Percentiles rank a stretch among this genome's conserved stretches.
These are phyloP conservation scores for Florisuga fusca DNA, from an alignment of 2,797 vertebrate species.

Conservation along the genomic window DNA sequence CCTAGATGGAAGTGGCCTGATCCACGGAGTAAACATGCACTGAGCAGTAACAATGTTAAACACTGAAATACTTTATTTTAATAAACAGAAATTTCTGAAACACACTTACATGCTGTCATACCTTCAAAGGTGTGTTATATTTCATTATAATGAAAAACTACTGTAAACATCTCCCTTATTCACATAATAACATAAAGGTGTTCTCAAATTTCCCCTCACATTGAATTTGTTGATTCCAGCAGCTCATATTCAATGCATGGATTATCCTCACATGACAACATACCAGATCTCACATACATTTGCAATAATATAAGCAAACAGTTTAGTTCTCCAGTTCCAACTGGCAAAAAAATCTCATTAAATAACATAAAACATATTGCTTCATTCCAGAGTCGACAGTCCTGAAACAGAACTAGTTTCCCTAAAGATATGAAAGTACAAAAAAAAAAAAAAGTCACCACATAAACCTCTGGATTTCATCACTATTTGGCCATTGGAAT, in stretches of 20 bases:
- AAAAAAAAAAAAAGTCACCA: conserved; percentile 80
- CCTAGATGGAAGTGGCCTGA: background rate
- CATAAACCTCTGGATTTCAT: conserved; percentile 93
- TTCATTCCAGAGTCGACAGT: background rate
- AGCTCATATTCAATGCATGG: background rate
- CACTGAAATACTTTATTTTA: background rate
- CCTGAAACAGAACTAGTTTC: conserved; percentile 6
- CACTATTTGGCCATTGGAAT: conserved; percentile 89
- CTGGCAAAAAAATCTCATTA: background rate
- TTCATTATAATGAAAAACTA: background rate
- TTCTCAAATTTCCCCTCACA: background rate
- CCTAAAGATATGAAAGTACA: background rate
- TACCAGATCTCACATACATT: background rate
- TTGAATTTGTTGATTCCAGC: background rate
- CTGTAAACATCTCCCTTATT: conserved; percentile 37
- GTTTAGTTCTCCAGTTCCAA: background rate
- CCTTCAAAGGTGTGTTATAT: background rate
- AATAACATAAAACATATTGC: background rate
- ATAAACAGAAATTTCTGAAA: background rate
- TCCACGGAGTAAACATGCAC: background rate
- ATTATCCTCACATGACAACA: background rate
- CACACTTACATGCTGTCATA: background rate
- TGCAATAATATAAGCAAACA: conserved; percentile 4
- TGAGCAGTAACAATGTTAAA: background rate
- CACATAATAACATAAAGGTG: background rate